Percentiles rank a stretch among this genome's conserved stretches.
These are phyloP conservation scores for Caenorhabditis inopinata DNA, from an alignment of 1,140 invertebrate genomes.

Conservation along the genomic window DNA sequence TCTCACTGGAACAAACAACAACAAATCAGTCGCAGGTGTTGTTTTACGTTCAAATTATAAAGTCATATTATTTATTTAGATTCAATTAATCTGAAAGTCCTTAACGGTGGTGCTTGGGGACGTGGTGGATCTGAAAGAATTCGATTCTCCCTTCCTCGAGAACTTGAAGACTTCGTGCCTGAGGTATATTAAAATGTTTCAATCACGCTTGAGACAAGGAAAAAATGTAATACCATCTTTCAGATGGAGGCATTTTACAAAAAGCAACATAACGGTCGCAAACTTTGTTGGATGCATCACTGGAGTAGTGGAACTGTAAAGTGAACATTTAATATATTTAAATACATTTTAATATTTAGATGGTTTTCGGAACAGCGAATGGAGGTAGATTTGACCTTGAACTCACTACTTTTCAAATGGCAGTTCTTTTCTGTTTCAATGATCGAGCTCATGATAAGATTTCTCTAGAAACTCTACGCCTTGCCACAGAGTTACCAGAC, in stretches of 20 bases:
- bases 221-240: constrained; percentile 88
- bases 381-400: constrained; percentile 90
- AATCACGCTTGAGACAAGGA: constrained; percentile 93
- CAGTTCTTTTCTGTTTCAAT: constrained; percentile 98
- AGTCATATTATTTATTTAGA: constrained; percentile 62
- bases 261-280: constrained; percentile 89
- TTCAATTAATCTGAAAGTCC: constrained; percentile 76
- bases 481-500: constrained; percentile 95
- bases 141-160: constrained; percentile 4
- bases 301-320: constrained; percentile 96
- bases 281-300: constrained; percentile 98
- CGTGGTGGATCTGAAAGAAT: constrained; percentile 70
- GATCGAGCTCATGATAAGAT: constrained; percentile 80
- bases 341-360: constrained; percentile 69
- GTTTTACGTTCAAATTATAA: constrained; percentile 14
- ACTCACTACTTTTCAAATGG: constrained; percentile 99
- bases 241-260: constrained; percentile 80
- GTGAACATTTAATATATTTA: too few relatives aligned
- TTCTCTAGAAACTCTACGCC: constrained; percentile 87
- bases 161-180: not conserved
- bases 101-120: constrained; percentile 97
- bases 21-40: constrained; percentile 47
- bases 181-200: constrained; percentile 79
- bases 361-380: constrained; percentile 85
- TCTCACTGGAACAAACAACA: constrained; percentile 61